phyloP scores from a whole-genome alignment of 2,888 invertebrate genomes.

The Melikaiella ostensackeni region DNA sequence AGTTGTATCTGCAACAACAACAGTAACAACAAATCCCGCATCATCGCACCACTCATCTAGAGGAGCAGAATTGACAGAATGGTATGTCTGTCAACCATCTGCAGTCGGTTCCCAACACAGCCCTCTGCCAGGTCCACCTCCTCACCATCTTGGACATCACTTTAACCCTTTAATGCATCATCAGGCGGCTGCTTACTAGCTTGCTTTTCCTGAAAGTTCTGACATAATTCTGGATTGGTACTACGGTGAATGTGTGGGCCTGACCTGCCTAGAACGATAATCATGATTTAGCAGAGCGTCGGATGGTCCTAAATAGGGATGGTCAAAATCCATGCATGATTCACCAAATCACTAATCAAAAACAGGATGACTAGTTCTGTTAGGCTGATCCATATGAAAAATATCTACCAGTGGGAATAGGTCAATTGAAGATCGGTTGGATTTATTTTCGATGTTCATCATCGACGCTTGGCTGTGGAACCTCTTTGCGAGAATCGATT shows the following conservation, averaged over 20 bases:
- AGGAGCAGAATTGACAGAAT: constrained; percentile 81
- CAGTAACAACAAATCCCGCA: constrained; percentile 59
- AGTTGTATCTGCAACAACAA: constrained; percentile 76
- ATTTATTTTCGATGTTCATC: constrained; percentile 34
- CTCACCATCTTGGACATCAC: constrained; percentile 82
- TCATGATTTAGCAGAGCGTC: neutral
- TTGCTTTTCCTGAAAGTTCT: neutral
- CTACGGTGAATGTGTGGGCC: neutral
- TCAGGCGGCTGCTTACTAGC: constrained; percentile 77
- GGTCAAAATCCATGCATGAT: neutral
- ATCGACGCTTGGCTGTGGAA: constrained; percentile 41
- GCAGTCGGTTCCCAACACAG: constrained; percentile 78
- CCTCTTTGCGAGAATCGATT: constrained; percentile 34
- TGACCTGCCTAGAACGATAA: neutral
- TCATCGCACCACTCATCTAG: constrained; percentile 61
- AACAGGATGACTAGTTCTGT: constrained; percentile 8
- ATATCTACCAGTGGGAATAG: constrained; percentile 11
- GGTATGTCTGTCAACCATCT: constrained; percentile 89
- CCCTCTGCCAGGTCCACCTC: constrained; percentile 84
- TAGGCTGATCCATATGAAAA: constrained; percentile 18
- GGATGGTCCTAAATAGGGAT: neutral
- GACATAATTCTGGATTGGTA: neutral
- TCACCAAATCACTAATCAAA: constrained; percentile 4
- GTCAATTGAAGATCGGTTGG: constrained; percentile 26
- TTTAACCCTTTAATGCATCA: constrained; percentile 82